Percentiles rank a stretch among this genome's conserved stretches.
These are phyloP conservation scores for Drosophila pectinifera DNA, from an alignment of 1,140 invertebrate species.

Conservation along the genomic window DNA sequence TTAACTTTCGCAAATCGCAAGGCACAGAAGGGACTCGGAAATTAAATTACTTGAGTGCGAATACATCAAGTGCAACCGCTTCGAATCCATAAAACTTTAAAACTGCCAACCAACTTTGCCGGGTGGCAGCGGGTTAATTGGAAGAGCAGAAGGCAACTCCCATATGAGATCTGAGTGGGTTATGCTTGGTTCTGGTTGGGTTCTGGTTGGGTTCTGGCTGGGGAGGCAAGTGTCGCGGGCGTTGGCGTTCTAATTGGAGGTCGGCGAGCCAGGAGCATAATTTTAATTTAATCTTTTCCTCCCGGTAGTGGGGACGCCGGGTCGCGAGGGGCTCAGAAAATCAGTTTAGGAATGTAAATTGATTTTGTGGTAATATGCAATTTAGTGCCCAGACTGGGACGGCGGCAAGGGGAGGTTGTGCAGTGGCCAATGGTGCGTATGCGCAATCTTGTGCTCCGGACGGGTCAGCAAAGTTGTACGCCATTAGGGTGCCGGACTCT, in stretches of 20 bases:
- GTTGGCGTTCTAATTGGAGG: slow-evolving; percentile 66
- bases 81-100: slow-evolving; percentile 44
- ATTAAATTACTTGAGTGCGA: slow-evolving; percentile 11
- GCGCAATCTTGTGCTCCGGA: slow-evolving; percentile 59
- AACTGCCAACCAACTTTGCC: slow-evolving; percentile 20
- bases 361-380: slow-evolving; percentile 82
- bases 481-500: slow-evolving; percentile 35
- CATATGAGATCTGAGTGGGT: slow-evolving; percentile 31
- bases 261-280: slow-evolving; percentile 58
- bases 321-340: slow-evolving; percentile 48
- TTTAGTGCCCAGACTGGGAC: slow-evolving; percentile 48
- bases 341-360: slow-evolving; percentile 83
- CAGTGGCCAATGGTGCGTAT: slow-evolving; percentile 74
- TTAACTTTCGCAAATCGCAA: slow-evolving; percentile 20
- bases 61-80: slow-evolving; percentile 40
- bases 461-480: slow-evolving; percentile 47
- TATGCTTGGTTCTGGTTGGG: not conserved
- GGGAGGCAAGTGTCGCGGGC: slow-evolving; percentile 44
- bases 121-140: slow-evolving; percentile 46
- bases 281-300: slow-evolving; percentile 82
- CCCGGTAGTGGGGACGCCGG: slow-evolving; percentile 31
- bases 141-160: slow-evolving; percentile 31
- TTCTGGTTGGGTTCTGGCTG: not conserved
- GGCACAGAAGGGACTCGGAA: slow-evolving; percentile 11
- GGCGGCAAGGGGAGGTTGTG: slow-evolving; percentile 4